A percentile compares a stretch with the other conserved stretches of the same genome.
Evolutionary conservation across 2,888 invertebrate species (phyloP).

Genomic region (Oligia strigilis): DNA sequence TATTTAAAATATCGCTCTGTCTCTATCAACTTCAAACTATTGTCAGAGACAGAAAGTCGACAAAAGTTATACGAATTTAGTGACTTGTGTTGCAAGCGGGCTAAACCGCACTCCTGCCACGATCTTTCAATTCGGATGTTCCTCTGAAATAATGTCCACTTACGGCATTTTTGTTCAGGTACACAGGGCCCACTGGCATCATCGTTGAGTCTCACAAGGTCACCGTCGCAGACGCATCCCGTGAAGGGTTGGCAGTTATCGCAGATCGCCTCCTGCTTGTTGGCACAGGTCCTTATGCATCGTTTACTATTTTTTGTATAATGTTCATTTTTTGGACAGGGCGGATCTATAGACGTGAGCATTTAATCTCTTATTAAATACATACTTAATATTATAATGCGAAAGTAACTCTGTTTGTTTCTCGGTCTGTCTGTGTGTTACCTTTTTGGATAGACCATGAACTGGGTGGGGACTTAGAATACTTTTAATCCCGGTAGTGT

Average conservation of each 20-base stretch:
- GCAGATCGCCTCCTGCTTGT: slow-evolving; percentile 8
- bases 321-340: slow-evolving; percentile 42
- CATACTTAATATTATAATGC: too few relatives aligned
- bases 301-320: slow-evolving; percentile 31
- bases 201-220: slow-evolving; percentile 42
- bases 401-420: too few relatives aligned
- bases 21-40: too few relatives aligned
- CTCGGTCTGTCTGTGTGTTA: too few relatives aligned
- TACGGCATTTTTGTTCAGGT: slow-evolving; percentile 52
- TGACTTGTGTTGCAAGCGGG: too few relatives aligned
- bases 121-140: too few relatives aligned
- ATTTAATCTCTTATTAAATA: background rate
- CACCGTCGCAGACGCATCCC: slow-evolving; percentile 54
- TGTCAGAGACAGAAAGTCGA: too few relatives aligned
- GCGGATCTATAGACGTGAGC: background rate
- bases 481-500: too few relatives aligned
- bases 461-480: background rate
- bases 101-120: too few relatives aligned
- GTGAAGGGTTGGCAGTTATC: slow-evolving; percentile 43
- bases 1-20: too few relatives aligned
- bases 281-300: slow-evolving; percentile 58
- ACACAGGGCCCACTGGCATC: slow-evolving; percentile 63
- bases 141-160: slow-evolving; percentile 19
- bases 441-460: background rate
- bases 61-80: too few relatives aligned